These are phyloP conservation scores for Clunio marinus DNA, from an alignment of 2,888 invertebrate species.

Conservation along the genomic window DNA sequence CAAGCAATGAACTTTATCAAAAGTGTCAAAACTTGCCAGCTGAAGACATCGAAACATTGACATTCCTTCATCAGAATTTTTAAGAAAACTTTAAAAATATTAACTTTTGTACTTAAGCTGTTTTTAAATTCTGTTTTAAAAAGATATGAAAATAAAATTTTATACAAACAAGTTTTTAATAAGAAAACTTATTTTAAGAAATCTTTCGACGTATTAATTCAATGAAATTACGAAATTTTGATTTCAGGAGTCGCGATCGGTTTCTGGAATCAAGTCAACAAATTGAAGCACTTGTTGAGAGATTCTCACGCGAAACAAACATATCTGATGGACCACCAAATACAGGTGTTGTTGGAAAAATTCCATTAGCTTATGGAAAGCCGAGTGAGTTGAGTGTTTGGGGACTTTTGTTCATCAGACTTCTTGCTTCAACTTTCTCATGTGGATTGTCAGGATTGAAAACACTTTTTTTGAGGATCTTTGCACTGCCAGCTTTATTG, in stretches of 20 bases:
- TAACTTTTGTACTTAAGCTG: not conserved
- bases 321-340: conserved; percentile 59
- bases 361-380: conserved; percentile 70
- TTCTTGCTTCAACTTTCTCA: conserved; percentile 72
- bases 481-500: conserved; percentile 72
- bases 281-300: conserved; percentile 85
- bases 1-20: not conserved
- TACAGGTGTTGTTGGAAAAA: conserved; percentile 58
- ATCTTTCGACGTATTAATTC: not conserved
- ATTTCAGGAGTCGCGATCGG: conserved; percentile 73
- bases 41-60: conserved; percentile 27
- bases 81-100: not conserved
- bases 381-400: conserved; percentile 66
- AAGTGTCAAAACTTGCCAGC: conserved; percentile 23
- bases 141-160: conserved; percentile 13
- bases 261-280: conserved; percentile 92
- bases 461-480: conserved; percentile 69
- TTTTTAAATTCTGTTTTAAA: not conserved
- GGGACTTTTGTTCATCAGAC: conserved; percentile 64
- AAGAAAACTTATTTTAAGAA: not conserved
- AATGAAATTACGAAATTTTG: conserved; percentile 41
- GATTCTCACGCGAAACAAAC: conserved; percentile 82
- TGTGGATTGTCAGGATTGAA: conserved; percentile 70
- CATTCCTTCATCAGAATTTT: conserved; percentile 36
- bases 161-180: not conserved